A percentile compares a stretch with the other conserved stretches of the same genome.
phyloP scores from a whole-genome alignment of 2,888 invertebrate species.

The Napeogenes sylphis region DNA sequence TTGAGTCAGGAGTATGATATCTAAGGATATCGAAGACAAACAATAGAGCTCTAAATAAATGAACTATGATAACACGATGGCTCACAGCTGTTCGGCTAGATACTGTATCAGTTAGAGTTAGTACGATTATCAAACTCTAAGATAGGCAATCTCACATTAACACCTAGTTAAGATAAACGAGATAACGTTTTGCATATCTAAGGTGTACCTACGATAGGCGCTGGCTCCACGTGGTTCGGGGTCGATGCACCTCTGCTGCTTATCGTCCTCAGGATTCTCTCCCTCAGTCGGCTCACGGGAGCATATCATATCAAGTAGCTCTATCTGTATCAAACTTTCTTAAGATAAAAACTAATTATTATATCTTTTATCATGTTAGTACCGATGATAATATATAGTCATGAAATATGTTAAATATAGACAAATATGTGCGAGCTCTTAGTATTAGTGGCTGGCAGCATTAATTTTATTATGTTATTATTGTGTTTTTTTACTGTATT shows the following conservation, averaged over 20 bases:
- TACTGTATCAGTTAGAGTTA: conserved; percentile 61
- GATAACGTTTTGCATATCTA: conserved; percentile 75
- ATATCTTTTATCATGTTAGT: no score
- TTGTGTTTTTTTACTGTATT: no score
- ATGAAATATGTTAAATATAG: no score
- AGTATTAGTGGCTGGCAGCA: no score
- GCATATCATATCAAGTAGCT: conserved; percentile 5
- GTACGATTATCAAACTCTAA: conserved; percentile 68
- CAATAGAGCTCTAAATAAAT: no score
- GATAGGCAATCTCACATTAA: conserved; percentile 71
- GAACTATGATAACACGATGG: neutral
- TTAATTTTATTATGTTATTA: no score
- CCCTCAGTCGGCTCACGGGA: conserved; percentile 4
- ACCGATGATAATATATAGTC: no score
- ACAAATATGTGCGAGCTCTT: no score
- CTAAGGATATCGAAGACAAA: neutral
- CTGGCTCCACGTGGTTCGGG: conserved; percentile 48
- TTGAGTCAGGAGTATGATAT: conserved; percentile 11
- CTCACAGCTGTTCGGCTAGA: conserved; percentile 52
- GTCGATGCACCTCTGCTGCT: conserved; percentile 49
- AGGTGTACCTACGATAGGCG: conserved; percentile 52
- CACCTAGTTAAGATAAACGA: conserved; percentile 74
- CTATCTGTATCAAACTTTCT: no score
- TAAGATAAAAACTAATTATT: no score
- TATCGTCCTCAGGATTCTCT: conserved; percentile 12